Conservation (phyloP, 2,888 invertebrate species). For the Coenonympha glycerion region DNA sequence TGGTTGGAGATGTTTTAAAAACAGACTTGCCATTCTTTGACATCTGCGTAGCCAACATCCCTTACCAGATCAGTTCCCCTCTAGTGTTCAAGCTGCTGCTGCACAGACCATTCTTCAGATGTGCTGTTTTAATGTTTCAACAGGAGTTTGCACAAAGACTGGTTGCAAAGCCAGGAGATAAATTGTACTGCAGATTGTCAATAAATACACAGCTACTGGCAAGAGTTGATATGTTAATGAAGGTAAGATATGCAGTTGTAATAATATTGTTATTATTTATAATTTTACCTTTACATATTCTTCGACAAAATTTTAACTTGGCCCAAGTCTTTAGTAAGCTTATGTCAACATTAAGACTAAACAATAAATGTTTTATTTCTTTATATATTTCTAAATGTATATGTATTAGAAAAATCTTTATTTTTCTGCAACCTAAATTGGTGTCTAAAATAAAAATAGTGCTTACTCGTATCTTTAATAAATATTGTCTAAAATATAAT, state of each 20-base stretch:
- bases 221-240: slow-evolving; percentile 96
- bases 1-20: slow-evolving; percentile 96
- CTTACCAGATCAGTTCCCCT: slow-evolving; percentile 98
- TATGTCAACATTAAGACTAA: no score
- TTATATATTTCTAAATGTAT: no score
- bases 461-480: no score
- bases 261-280: no score
- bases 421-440: no score
- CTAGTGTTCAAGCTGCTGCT: slow-evolving; percentile 95
- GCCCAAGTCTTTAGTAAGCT: no score
- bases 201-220: slow-evolving; percentile 97
- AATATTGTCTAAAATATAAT: no score
- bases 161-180: slow-evolving; percentile 97
- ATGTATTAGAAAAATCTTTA: no score
- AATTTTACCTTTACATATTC: no score
- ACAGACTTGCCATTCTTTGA: slow-evolving; percentile 97
- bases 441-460: no score
- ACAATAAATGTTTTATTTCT: no score
- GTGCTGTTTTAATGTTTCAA: slow-evolving; percentile 99
- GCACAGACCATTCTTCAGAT: slow-evolving; percentile 89
- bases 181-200: slow-evolving; percentile 95
- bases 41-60: slow-evolving; percentile 98
- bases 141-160: slow-evolving; percentile 98
- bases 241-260: slow-evolving; percentile 79
- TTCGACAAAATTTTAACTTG: no score